Evolutionary conservation across 2,797 vertebrate genomes (phyloP).

Genomic region (Sciurus carolinensis): DNA sequence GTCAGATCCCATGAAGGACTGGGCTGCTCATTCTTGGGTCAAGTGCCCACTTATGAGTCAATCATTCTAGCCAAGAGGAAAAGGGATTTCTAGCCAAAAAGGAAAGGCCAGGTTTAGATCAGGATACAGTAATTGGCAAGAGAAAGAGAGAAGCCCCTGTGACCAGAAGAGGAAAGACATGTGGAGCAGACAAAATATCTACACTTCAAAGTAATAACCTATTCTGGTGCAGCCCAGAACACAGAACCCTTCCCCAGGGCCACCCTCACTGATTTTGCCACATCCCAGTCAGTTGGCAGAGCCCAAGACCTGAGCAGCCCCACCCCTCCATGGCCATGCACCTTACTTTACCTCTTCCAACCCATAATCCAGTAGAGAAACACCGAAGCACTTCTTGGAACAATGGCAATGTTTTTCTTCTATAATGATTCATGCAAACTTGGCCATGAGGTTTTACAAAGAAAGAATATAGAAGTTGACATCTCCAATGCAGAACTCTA

Average conservation of each 20-base stretch:
- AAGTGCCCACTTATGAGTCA: neutral
- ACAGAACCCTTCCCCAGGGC: neutral
- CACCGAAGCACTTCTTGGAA: slow-evolving; percentile 41
- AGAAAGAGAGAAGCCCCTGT: neutral
- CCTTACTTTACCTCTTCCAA: neutral
- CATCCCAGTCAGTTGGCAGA: neutral
- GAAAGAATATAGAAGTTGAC: slow-evolving; percentile 39
- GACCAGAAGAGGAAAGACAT: neutral
- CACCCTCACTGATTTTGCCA: neutral
- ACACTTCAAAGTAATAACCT: neutral
- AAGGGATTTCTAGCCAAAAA: neutral
- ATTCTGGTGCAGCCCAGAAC: neutral
- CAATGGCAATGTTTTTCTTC: slow-evolving; percentile 56
- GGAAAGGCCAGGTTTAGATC: neutral
- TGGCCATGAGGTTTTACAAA: slow-evolving; percentile 54
- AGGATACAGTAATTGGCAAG: neutral
- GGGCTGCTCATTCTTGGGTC: neutral
- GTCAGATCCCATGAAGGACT: neutral
- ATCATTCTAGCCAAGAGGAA: neutral
- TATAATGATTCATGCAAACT: slow-evolving; percentile 59
- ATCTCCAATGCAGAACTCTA: slow-evolving; percentile 37
- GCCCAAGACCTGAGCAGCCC: neutral
- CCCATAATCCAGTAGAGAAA: slow-evolving; percentile 15
- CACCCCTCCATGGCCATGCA: neutral
- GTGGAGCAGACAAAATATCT: neutral